Base-by-base conservation (phyloP, 2,888 invertebrate species). In the Melinaea marsaeus region DNA sequence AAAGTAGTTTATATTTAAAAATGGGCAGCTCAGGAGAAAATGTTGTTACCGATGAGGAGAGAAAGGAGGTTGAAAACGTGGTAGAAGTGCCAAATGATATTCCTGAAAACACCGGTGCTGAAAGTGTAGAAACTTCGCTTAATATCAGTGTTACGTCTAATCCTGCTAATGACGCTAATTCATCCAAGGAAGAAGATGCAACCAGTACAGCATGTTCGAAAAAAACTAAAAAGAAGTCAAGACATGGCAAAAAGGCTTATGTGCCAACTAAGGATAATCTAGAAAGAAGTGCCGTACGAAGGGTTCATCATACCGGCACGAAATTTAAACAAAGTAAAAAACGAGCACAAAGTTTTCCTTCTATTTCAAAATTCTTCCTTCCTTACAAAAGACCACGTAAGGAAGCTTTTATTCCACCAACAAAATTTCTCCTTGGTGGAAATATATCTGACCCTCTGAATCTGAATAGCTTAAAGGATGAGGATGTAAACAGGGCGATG, bases 391-490 rank as follows among this genome's bases (percentile, higher is more conserved):
- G 95, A 63, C 92, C 94, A 59, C 93, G 95, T 70, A 95, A 95
- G 75, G 94, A 95, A 71, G 93, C 93, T 62, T 93, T 95, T 71
- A 95, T 97, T 75, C 95, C 97, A 60, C 98, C 98, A 0, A 97
- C 97, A 0, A 98, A 98, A 84, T 98, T 99, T 86, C 88, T 97
- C 4, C 92, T 98, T 2, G 99, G 98, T 55, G 99, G 98, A 7
- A 98, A 97, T 84, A 98, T 98, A 72, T 95, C 95, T 72, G 99
- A 99, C 91, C 99, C 98, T 0, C 87, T 99, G 56, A 99, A 99
- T 88, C 87, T 99, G 66, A 97, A 97, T 79, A 97, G 98, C 79
- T 92, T 99, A 74, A 96, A 95, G 84, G 95, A 95, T 80, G 95
- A 95, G 79, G 95, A 95, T 73, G 91, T 94, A 32, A 94, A 94